phyloP scores from a whole-genome alignment of 1,140 invertebrate genomes.

The silkworm (Bombyx mori) region ASM3026992v2 NC_085128.1:6938001-6938500 shows the following conservation, averaged over 20 bases:
- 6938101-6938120: neutral
- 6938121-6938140: too few species aligned
- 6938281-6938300: conserved; percentile 71
- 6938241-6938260: too few species aligned
- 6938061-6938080: too few species aligned
- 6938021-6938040: too few species aligned
- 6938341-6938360: conserved; percentile 80
- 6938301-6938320: conserved; percentile 84
- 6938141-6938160: too few species aligned
- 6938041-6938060: too few species aligned
- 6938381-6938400: conserved; percentile 82
- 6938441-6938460: conserved; percentile 96
- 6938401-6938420: conserved; percentile 84
- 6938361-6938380: conserved; percentile 77
- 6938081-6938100: neutral
- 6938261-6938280: too few species aligned
- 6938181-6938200: too few species aligned
- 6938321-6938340: conserved; percentile 81
- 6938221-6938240: too few species aligned
- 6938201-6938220: too few species aligned
- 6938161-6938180: too few species aligned
- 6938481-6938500: conserved; percentile 76
- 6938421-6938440: conserved; percentile 88
- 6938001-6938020: too few species aligned
- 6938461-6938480: conserved; percentile 95